Percentiles rank a stretch among this genome's conserved stretches.
Conservation (phyloP, 1,140 invertebrate genomes). For the Pemphigus obesinymphae region DNA sequence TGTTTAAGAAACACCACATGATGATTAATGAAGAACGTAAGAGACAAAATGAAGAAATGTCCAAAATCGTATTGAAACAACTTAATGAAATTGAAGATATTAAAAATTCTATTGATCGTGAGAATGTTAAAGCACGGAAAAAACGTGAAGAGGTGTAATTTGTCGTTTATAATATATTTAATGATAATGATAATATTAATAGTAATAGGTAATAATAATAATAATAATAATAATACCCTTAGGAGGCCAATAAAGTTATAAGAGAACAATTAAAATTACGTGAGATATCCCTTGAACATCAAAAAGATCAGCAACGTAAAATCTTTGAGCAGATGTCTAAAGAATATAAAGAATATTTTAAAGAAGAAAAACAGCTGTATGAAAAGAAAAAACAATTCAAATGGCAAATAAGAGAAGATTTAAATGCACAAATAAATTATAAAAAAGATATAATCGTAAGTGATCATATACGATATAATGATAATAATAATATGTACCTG, state of each 20-base stretch:
- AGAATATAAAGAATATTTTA: neutral
- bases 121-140: neutral
- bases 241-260: neutral
- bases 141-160: neutral
- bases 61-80: neutral
- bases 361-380: neutral
- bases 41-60: slow-evolving; percentile 4
- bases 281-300: neutral
- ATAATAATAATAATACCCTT: neutral
- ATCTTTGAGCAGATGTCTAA: neutral
- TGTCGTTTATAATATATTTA: too few relatives aligned
- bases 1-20: neutral
- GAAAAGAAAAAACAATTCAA: neutral
- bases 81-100: neutral
- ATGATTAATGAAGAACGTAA: slow-evolving; percentile 13
- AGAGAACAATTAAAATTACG: neutral
- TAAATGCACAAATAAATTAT: neutral
- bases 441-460: neutral
- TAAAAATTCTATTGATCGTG: neutral
- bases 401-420: neutral
- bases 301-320: neutral
- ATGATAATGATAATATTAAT: neutral
- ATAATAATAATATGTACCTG: too few relatives aligned
- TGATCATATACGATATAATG: too few relatives aligned
- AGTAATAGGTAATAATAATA: neutral